Conservation (phyloP, 2,113 vertebrate genomes). For the Caranx ignobilis region DNA sequence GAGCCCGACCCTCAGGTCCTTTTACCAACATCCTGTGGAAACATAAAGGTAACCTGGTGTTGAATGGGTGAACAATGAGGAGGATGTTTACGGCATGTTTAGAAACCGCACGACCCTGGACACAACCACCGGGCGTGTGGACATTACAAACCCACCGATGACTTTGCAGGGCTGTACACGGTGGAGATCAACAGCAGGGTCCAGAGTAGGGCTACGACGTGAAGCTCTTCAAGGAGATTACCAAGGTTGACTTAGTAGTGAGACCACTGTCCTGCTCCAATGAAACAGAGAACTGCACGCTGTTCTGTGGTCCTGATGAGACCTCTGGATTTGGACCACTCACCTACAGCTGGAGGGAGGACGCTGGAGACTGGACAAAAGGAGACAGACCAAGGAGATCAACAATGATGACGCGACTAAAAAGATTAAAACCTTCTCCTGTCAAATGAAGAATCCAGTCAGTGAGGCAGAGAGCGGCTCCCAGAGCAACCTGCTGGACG, state of each 20-base stretch:
- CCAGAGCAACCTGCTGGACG: constrained; percentile 82
- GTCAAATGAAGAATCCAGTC: constrained; percentile 24
- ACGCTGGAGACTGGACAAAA: accelerated
- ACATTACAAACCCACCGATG: too few species aligned
- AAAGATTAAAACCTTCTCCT: accelerated
- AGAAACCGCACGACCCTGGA: neutral
- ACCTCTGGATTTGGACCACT: accelerated
- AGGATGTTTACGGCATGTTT: too few species aligned
- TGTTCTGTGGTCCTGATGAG: neutral
- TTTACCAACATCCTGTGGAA: constrained; percentile 22
- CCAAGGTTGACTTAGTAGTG: too few species aligned
- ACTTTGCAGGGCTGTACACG: too few species aligned
- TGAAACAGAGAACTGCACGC: accelerated
- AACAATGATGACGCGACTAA: accelerated
- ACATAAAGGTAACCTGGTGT: accelerated
- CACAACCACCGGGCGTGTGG: too few species aligned
- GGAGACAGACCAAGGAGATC: accelerated
- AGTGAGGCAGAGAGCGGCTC: neutral
- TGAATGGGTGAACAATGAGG: neutral
- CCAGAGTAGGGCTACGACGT: too few species aligned
- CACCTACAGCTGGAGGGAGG: constrained; percentile 37
- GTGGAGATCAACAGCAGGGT: too few species aligned
- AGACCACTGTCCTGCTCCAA: accelerated
- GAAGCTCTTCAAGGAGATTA: too few species aligned
- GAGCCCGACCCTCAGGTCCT: accelerated